These are phyloP conservation scores for Spodoptera picta DNA, from an alignment of 2,888 invertebrate species.

Conservation along the genomic window DNA sequence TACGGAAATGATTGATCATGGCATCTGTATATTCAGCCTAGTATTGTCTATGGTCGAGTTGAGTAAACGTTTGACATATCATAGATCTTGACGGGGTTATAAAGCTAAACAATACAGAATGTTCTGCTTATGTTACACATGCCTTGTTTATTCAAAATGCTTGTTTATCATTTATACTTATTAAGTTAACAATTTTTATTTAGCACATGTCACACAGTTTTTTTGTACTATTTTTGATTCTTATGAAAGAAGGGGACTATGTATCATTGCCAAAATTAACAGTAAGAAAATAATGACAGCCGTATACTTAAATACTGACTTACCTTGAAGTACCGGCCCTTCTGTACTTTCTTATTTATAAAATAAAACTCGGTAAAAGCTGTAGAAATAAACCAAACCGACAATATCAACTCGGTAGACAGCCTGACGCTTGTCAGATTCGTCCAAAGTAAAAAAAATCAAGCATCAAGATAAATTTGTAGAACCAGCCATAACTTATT, in stretches of 20 bases:
- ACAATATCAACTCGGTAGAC: constrained; percentile 20
- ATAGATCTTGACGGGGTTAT: constrained; percentile 35
- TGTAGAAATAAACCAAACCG: neutral
- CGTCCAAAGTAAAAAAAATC: constrained; percentile 17
- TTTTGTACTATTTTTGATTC: neutral
- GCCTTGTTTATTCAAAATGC: neutral
- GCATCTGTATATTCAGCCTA: constrained; percentile 53
- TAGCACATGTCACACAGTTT: constrained; percentile 10
- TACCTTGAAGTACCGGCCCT: too few species aligned
- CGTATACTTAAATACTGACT: too few species aligned
- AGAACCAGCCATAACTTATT: constrained; percentile 27
- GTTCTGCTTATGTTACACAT: constrained; percentile 5
- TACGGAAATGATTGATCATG: constrained; percentile 58
- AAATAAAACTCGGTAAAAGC: neutral
- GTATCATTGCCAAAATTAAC: too few species aligned
- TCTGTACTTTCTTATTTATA: too few species aligned
- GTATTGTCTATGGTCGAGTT: constrained; percentile 31
- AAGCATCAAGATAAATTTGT: constrained; percentile 39
- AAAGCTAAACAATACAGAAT: constrained; percentile 3
- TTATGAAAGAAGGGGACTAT: too few species aligned
- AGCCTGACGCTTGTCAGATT: constrained; percentile 28
- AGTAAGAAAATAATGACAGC: too few species aligned
- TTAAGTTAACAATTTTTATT: constrained; percentile 6
- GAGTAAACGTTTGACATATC: constrained; percentile 50
- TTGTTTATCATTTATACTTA: neutral